These are phyloP conservation scores for Melospiza georgiana DNA, from an alignment of 2,113 vertebrate genomes.

Conservation along the genomic window DNA sequence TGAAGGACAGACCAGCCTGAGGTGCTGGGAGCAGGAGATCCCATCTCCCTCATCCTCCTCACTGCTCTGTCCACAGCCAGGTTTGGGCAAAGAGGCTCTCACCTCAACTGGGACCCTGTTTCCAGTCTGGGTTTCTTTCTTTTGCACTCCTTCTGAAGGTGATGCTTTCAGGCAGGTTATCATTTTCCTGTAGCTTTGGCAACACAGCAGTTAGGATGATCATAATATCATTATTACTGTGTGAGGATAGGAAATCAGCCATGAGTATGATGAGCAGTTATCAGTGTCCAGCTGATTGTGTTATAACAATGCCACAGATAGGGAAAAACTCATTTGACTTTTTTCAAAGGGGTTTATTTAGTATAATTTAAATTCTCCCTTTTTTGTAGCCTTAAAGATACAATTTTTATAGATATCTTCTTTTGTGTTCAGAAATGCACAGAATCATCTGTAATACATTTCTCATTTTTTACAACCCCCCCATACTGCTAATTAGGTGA, in stretches of 20 bases:
- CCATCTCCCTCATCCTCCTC: background rate
- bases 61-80: background rate
- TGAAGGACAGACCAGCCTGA: background rate
- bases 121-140: background rate
- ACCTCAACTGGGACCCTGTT: background rate
- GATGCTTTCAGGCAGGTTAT: background rate
- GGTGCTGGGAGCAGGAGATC: background rate
- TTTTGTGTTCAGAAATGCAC: background rate
- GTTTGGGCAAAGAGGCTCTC: background rate
- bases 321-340: background rate
- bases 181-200: background rate
- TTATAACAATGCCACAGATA: background rate
- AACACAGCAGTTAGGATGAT: background rate
- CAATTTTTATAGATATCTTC: background rate
- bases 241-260: constrained; percentile 10
- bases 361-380: background rate
- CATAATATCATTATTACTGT: background rate
- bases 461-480: background rate
- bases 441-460: background rate
- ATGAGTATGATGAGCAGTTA: constrained; percentile 4
- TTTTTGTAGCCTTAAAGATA: background rate
- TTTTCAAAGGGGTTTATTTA: background rate
- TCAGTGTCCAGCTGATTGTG: background rate
- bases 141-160: background rate
- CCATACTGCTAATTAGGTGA: background rate